Evolutionary conservation across 2,797 vertebrate species (phyloP), one percentile per base, ranked within the genome.

Genomic region (Gallinago stenura): DNA sequence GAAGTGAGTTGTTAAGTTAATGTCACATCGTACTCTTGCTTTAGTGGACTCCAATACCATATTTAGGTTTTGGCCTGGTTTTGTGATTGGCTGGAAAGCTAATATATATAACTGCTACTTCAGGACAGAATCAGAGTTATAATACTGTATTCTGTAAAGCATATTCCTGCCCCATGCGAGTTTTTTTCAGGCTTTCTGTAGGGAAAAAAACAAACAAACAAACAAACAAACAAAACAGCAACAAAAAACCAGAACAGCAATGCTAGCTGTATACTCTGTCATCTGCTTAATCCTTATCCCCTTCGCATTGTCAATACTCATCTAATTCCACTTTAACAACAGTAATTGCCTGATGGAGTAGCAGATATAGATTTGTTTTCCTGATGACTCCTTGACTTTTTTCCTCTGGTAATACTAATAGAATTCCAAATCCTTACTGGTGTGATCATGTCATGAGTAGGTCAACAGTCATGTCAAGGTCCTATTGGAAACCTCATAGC

Each of bases 261-360:
- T 79, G 92, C 89, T 95, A 80, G 91, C 69, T 81, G 61, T 96
- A 94, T 97, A 96, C 98, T 98, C 98, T 95, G 98, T 98, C 98
- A 97, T 98, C 98, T 98, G 98, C 97, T 98, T 98, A 98, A 98
- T 98, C 98, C 98, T 98, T 97, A 96, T 98, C 98, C 97, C 98
- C 98, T 98, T 98, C 98, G 98, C 98, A 99, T 99, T 99, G 99
- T 99, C 99, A 99, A 99, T 99, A 99, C 98, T 98, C 98, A 99
- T 99, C 99, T 99, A 99, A 99, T 99, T 99, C 99, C 98, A 99
- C 99, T 99, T 99, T 99, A 99, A 99, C 99, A 99, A 99, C 99
- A 99, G 99, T 99, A 99, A 99, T 99, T 99, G 99, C 99, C 99
- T 99, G 99, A 99, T 99, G 99, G 99, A 99, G 98, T 99, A 99